phyloP scores from a whole-genome alignment of 1,140 invertebrate species.

The Phymastichus coffea region DNA sequence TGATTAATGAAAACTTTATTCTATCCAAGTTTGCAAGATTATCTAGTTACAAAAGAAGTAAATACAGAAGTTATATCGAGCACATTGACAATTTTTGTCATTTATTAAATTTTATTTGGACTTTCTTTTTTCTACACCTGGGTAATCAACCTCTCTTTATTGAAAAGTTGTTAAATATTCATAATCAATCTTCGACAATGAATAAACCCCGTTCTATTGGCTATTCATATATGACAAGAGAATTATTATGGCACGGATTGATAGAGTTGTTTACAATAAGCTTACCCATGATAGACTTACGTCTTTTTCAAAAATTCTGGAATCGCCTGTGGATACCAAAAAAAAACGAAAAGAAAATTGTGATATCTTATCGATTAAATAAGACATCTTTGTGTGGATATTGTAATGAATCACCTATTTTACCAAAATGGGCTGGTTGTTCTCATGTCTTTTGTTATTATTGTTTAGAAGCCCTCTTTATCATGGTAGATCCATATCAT shows the following conservation, averaged over 20 bases:
- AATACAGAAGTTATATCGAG: slow-evolving; percentile 35
- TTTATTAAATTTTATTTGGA: slow-evolving; percentile 46
- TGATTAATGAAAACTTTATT: slow-evolving; percentile 30
- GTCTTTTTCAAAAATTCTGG: slow-evolving; percentile 40
- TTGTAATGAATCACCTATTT: slow-evolving; percentile 45
- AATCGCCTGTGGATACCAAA: slow-evolving; percentile 33
- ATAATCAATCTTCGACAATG: slow-evolving; percentile 36
- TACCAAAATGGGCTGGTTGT: slow-evolving; percentile 50
- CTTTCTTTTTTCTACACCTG: slow-evolving; percentile 45
- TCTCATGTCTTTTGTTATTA: slow-evolving; percentile 53
- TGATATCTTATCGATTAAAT: slow-evolving; percentile 34
- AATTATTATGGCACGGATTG: slow-evolving; percentile 53
- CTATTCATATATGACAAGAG: slow-evolving; percentile 54
- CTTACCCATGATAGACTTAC: slow-evolving; percentile 50
- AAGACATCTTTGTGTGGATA: slow-evolving; percentile 41
- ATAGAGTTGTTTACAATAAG: slow-evolving; percentile 48
- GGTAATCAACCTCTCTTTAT: slow-evolving; percentile 45
- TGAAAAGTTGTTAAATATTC: slow-evolving; percentile 45
- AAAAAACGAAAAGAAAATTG: not conserved
- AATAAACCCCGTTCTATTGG: slow-evolving; percentile 48
- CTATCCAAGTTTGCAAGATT: slow-evolving; percentile 21
- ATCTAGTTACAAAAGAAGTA: slow-evolving; percentile 14
- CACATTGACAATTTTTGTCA: slow-evolving; percentile 33
- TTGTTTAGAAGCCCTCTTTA: slow-evolving; percentile 49
- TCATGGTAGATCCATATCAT: slow-evolving; percentile 38